Evolutionary conservation across 2,797 vertebrate species (phyloP), one percentile per base, ranked within the genome.

Genomic region (Sandelia bainsii): DNA sequence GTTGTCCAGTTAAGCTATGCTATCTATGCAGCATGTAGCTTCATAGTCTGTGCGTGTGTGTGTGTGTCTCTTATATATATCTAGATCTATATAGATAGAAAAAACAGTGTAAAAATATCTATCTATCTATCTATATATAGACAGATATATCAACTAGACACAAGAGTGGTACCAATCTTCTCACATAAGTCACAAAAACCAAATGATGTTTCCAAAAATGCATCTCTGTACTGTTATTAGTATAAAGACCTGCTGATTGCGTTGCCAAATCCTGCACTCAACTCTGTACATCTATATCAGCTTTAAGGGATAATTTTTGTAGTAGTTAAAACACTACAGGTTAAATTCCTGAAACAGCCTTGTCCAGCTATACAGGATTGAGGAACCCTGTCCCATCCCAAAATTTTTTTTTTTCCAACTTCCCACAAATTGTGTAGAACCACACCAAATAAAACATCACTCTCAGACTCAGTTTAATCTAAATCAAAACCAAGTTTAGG

Each of bases 291-390:
- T 63, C 51, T 50, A 49, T 3, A 40, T 60, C 67, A 75, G 57
- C 54, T 78, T 80, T 9, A 20, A 56, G 62, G 42, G 50, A 77
- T 60, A 12, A 57, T 49, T 37, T 68, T 67, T 82, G 53, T 50
- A 81, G 88, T 88, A 90, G 86, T 90, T 91, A 89, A 89, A 91
- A 92, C 90, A 93, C 90, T 88, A 92, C 87, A 82, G 49, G 77
- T 86, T 83, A 51, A 83, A 80, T 69, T 83, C 67, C 79, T 76
- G 80, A 83, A 87, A 82, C 32, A 67, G 49, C 58, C 48, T 81
- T 8, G 27, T 85, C 72, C 66, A 76, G 80, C 72, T 84, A 78
- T 50, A 76, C 23, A 81, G 59, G 54, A 72, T 57, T 62, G 46
- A 65, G 73, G 16, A 9, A 22, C 11, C 5, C 39, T 20, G 11